Percentiles rank a stretch among this genome's conserved stretches.
Conservation (phyloP, 2,113 vertebrate species). For the Chloebia gouldiae region DNA sequence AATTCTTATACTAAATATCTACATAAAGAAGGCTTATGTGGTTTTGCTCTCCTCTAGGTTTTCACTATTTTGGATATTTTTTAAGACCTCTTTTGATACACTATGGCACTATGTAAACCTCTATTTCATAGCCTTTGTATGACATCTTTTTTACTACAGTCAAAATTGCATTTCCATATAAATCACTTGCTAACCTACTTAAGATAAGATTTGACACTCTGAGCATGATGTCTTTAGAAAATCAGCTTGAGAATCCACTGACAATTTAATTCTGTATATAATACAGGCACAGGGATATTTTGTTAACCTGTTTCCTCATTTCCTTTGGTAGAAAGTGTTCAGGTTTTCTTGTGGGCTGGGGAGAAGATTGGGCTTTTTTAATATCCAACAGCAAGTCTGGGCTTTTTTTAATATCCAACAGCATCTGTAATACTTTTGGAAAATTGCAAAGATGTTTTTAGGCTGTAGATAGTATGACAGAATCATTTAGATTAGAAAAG, state of each 20-base stretch:
- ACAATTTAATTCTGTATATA: background rate
- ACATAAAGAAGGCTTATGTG: background rate
- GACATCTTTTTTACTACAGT: background rate
- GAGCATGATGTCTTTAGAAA: background rate
- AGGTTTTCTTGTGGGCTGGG: accelerated
- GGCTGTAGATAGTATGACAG: background rate
- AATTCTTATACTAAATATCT: background rate
- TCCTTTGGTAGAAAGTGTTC: background rate
- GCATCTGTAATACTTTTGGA: background rate
- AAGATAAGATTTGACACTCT: background rate
- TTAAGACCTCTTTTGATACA: background rate
- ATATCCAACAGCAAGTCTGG: background rate
- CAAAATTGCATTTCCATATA: background rate
- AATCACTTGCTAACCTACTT: background rate
- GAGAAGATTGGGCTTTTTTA: background rate
- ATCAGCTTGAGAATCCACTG: background rate
- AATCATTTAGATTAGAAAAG: background rate
- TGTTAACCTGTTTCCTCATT: background rate
- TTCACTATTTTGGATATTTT: background rate
- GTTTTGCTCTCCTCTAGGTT: background rate
- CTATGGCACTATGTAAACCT: background rate
- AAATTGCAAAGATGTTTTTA: background rate
- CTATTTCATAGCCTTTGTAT: background rate
- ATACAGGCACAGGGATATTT: background rate
- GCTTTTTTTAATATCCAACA: background rate